Evolutionary conservation across 2,888 invertebrate genomes (phyloP), one percentile per base, ranked within the genome.

Genomic region (Parelbella ahira): DNA sequence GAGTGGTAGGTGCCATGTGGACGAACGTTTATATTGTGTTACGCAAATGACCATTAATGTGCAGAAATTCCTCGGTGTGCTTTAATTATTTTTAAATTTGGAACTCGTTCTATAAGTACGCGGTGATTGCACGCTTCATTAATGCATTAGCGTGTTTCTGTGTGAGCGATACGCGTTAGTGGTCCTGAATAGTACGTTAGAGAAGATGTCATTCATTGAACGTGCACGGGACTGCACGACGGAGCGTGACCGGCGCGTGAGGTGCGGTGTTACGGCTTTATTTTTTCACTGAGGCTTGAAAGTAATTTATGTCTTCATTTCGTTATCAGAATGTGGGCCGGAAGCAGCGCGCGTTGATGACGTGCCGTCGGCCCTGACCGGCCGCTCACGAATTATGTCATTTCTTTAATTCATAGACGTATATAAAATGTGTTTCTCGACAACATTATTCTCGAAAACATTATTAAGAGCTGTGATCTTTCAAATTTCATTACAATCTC

Each of bases 281-380:
- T 61, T 45, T 58, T 66, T 66, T 68, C 63, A 68, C 68, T 65
- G 60, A 48, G 52, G 45, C 57, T 62, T 50, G 53, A 57, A 69
- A 58, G 71, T 78, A 70, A 77, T 83, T 82, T 67, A 84, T 82
- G 86, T 83, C 84, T 87, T 84, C 66, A 86, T 86, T 83, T 55
- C 58, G 57, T 67, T 68, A 68, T 68, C 67, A 61, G 65, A 69
- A 67, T 71, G 60, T 67, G 52, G 58, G 56, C 70, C 77, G 78
- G 81, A 79, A 69, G 63, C 50, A 47, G 42, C 36, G 58, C 54
- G 45, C 56, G 56, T 48, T 76, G 67, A 75, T 75, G 78, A 75
- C 64, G 68, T 42, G 51, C 45, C 37, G 50, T 45, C 41, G 53
- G 45, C 37, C 10, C 43, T 50, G 43, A 39, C 50, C 48, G 42